Conservation (phyloP, 2,113 vertebrate species). For the Dipodomys spectabilis region DNA sequence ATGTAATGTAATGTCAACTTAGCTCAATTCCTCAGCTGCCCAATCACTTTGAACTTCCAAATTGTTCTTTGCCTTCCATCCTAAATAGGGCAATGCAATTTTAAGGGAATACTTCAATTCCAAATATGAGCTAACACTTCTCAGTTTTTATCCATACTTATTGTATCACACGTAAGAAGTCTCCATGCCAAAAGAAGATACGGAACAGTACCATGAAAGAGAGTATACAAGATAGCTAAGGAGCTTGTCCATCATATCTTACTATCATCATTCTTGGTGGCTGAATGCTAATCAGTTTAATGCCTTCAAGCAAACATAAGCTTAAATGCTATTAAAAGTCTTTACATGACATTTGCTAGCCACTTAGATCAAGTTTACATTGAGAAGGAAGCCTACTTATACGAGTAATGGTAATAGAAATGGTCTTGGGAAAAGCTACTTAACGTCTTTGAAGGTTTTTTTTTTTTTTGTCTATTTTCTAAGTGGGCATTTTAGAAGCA, state of each 20-base stretch:
- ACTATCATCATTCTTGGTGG: conserved; percentile 34
- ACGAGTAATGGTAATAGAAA: conserved; percentile 58
- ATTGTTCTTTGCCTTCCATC: neutral
- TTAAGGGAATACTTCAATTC: neutral
- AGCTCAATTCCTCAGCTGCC: neutral
- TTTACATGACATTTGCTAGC: conserved; percentile 61
- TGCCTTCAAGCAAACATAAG: conserved; percentile 64
- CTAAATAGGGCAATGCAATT: conserved; percentile 37
- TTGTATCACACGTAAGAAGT: neutral
- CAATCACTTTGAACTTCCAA: neutral
- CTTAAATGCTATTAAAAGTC: conserved; percentile 68
- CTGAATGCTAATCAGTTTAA: conserved; percentile 62
- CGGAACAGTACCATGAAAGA: neutral
- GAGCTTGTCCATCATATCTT: conserved; percentile 20
- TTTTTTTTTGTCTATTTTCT: conserved; percentile 51
- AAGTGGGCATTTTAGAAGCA: conserved; percentile 53
- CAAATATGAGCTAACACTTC: conserved; percentile 21
- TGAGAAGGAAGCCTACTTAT: conserved; percentile 63
- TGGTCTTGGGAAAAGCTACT: conserved; percentile 59
- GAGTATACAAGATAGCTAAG: conserved; percentile 29
- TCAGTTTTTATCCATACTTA: conserved; percentile 25
- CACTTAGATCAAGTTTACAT: conserved; percentile 68
- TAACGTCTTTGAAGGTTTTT: conserved; percentile 56
- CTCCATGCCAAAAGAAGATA: conserved; percentile 27
- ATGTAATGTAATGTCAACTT: neutral